Evolutionary conservation across 2,113 vertebrate species (phyloP), one percentile per base, ranked within the genome.

Genomic region (Brachionichthys hirsutus): DNA sequence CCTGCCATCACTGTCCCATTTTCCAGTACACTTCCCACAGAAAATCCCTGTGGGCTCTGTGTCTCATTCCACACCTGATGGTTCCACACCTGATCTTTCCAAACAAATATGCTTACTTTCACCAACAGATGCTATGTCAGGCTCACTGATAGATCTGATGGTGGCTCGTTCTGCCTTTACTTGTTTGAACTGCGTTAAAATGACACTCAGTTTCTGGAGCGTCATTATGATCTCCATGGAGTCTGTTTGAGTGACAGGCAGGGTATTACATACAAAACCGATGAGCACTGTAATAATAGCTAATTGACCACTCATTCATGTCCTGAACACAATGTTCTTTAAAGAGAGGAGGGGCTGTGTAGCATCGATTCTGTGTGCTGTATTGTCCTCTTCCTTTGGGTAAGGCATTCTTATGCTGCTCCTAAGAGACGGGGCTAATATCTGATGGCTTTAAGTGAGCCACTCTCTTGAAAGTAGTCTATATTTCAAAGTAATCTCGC

Each of bases 1-100:
- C 56, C 80, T 61, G 46, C 51, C 56, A 54, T 52, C 15, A 12
- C 44, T 56, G 50, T 18, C 69, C 62, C 46, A 73, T 75, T 78
- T 82, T 70, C 79, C 77, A 82, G 78, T 55, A 71, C 59, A 66
- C 73, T 74, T 70, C 68, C 62, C 75, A 70, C 70, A 68, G 36
- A 13, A 17, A 62, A 17, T 50, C 66, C 78, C 64, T 42, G 35
- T 64, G 77, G 82, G 75, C 81, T 55, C 24, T n/a, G 17, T 49
- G 50, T 68, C 77, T 75, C 62, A 62, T 75, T 81, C 67, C 58
- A 76, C 86, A 87, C 75, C 76, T 89, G 79, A 80, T 85, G 78
- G 76, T 54, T 12, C 62, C 64, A 65, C 75, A 75, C 60, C 75
- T 81, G 78, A 83, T 71, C 72, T 65, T 67, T 34, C 66, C 59